Percentiles rank a stretch among this genome's conserved stretches.
Conservation (phyloP, 2,113 vertebrate genomes). For the Capreolus pygargus region DNA sequence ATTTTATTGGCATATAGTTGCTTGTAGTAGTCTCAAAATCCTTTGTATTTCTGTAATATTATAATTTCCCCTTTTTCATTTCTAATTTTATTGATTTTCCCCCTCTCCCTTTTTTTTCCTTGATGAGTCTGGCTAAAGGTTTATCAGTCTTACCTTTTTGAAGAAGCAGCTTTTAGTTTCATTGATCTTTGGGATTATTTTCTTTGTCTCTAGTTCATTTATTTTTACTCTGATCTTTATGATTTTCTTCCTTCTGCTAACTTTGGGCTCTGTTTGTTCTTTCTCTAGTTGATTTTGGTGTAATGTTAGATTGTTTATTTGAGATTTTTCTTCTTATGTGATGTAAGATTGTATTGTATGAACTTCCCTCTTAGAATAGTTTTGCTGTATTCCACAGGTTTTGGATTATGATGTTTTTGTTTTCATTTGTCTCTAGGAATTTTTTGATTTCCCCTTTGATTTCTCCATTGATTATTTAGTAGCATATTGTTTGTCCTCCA, state of each 20-base stretch:
- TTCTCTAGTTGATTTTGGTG: not conserved
- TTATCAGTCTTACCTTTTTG: not conserved
- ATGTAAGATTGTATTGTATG: not conserved
- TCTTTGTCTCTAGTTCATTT: not conserved
- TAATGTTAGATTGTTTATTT: not conserved
- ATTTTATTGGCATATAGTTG: not conserved
- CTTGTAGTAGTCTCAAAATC: not conserved
- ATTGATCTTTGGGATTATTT: not conserved
- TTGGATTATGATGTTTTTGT: not conserved
- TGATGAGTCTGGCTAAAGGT: not conserved
- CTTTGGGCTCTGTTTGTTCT: not conserved
- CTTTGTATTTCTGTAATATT: not conserved
- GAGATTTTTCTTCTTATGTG: not conserved
- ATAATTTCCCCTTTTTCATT: not conserved
- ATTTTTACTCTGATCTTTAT: not conserved
- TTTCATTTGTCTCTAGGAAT: not conserved
- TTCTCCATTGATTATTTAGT: not conserved
- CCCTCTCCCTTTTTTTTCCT: not conserved
- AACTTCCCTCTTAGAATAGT: not conserved
- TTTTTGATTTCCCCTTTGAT: not conserved
- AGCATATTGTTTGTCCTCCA: not conserved
- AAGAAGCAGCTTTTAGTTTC: too few relatives aligned
- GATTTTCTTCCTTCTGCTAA: not conserved
- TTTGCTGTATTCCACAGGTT: not conserved
- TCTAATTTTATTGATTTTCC: not conserved